A percentile compares a stretch with the other conserved stretches of the same genome.
Conservation (phyloP, 2,888 invertebrate species). For the Catocala sponsa region DNA sequence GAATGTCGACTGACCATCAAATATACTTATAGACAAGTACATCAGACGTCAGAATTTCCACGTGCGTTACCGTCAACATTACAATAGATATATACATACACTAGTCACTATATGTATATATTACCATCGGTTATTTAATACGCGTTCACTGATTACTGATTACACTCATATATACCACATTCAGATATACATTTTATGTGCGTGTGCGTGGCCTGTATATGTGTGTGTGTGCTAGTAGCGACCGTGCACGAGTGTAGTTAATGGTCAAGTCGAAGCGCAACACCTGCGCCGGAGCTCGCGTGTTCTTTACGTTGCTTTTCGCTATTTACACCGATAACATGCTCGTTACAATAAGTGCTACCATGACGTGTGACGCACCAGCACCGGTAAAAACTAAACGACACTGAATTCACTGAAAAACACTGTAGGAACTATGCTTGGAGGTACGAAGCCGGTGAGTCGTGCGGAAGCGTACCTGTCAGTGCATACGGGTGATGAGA, state of each 20-base stretch:
- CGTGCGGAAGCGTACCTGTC: slow-evolving; percentile 35
- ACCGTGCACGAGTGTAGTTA: slow-evolving; percentile 19
- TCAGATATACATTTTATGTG: neutral
- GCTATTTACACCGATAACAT: slow-evolving; percentile 11
- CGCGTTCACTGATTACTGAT: slow-evolving; percentile 22
- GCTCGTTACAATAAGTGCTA: slow-evolving; percentile 4
- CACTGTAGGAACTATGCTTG: neutral
- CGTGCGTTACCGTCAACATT: slow-evolving; percentile 12
- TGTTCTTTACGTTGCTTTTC: slow-evolving; percentile 11
- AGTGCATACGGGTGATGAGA: neutral
- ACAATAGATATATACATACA: slow-evolving; percentile 1
- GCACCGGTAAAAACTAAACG: neutral
- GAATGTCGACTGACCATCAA: no score
- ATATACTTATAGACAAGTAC: neutral
- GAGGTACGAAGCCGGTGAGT: no score
- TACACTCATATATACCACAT: slow-evolving; percentile 5
- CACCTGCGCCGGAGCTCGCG: slow-evolving; percentile 21
- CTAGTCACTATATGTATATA: neutral
- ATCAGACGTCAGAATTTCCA: neutral
- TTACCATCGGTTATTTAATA: slow-evolving; percentile 20
- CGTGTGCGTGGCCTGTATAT: neutral
- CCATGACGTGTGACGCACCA: neutral
- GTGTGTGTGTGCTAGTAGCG: slow-evolving; percentile 8
- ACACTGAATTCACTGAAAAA: slow-evolving; percentile 1
- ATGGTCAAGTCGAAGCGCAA: slow-evolving; percentile 10